phyloP scores from a whole-genome alignment of 2,113 vertebrate species.

The Brachirus orientalis region DNA sequence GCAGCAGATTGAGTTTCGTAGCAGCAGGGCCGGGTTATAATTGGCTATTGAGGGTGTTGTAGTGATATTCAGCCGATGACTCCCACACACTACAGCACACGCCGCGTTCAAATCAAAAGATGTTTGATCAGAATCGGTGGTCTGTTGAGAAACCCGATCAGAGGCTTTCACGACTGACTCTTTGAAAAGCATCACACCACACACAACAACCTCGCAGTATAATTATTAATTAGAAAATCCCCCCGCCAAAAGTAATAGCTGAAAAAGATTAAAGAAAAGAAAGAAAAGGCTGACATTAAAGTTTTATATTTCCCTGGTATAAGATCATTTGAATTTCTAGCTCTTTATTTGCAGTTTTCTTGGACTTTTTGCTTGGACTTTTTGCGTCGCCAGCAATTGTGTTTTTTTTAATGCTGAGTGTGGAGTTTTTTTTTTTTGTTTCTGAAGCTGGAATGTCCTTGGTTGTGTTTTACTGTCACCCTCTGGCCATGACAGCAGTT shows the following conservation, averaged over 20 bases:
- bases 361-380: too few species aligned
- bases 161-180: slow-evolving; percentile 3
- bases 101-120: background rate
- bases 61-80: slow-evolving; percentile 23
- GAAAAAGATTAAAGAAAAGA: too few species aligned
- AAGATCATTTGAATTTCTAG: background rate
- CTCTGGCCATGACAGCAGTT: slow-evolving; percentile 26
- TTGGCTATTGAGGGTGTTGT: slow-evolving; percentile 41
- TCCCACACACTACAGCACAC: slow-evolving; percentile 34
- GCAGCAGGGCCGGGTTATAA: slow-evolving; percentile 35
- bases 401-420: background rate
- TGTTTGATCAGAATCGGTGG: slow-evolving; percentile 17
- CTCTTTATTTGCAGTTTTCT: slow-evolving; percentile 4
- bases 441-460: slow-evolving; percentile 28
- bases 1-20: too few species aligned
- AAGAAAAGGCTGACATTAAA: background rate
- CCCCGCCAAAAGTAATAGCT: too few species aligned
- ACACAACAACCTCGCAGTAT: slow-evolving; percentile 6
- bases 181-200: slow-evolving; percentile 20
- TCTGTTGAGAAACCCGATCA: slow-evolving; percentile 32
- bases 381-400: slow-evolving; percentile 1
- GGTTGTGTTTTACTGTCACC: slow-evolving; percentile 28
- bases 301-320: background rate
- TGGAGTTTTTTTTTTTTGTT: background rate
- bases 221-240: background rate